phyloP scores from a whole-genome alignment of 2,113 vertebrate species.

The Pycnonotus jocosus region DNA sequence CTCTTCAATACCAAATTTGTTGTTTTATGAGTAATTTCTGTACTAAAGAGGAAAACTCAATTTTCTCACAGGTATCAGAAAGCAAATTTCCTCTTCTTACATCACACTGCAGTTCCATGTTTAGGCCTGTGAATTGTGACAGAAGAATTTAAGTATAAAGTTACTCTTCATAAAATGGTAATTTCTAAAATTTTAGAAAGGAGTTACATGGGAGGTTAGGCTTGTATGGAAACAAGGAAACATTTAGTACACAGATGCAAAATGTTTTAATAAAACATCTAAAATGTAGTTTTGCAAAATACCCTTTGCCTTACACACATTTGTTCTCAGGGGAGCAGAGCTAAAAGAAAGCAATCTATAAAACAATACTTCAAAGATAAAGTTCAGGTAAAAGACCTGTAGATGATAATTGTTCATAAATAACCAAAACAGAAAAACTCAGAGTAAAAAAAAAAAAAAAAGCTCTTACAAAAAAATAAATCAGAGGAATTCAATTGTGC shows the following conservation, averaged over 20 bases:
- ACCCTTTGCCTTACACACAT: neutral
- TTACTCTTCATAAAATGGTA: neutral
- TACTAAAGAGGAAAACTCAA: neutral
- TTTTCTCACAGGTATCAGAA: neutral
- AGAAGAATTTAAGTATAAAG: neutral
- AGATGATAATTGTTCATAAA: neutral
- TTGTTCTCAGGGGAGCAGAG: neutral
- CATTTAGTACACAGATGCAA: neutral
- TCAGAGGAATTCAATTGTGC: neutral
- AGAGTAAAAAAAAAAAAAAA: neutral
- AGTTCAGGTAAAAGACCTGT: neutral
- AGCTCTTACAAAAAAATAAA: neutral
- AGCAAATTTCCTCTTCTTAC: neutral
- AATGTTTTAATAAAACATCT: neutral
- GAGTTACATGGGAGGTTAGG: neutral
- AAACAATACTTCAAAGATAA: neutral
- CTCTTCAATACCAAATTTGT: neutral
- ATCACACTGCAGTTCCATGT: neutral
- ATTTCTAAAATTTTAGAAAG: neutral
- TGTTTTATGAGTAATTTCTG: neutral
- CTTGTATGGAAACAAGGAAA: neutral
- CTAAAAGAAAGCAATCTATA: neutral
- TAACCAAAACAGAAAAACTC: neutral
- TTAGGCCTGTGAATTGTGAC: neutral
- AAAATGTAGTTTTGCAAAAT: neutral